phyloP scores from a whole-genome alignment of 2,797 vertebrate species.

The Malurus leucopterus region DNA sequence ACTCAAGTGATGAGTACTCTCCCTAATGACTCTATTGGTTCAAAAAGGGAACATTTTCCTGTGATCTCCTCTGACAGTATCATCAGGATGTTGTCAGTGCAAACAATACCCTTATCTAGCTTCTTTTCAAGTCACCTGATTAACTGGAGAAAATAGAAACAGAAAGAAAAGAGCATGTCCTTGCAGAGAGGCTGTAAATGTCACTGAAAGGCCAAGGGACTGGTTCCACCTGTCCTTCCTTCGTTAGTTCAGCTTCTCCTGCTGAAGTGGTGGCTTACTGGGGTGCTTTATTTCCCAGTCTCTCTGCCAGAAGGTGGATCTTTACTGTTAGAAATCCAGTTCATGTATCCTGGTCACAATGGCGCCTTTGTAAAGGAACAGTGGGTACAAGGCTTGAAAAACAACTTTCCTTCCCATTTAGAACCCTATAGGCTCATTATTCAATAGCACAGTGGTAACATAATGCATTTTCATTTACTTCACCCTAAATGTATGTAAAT shows the following conservation, averaged over 20 bases:
- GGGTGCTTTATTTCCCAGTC: conserved; percentile 27
- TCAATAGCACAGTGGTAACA: conserved; percentile 69
- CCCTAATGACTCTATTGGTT: conserved; percentile 84
- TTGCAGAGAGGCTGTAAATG: conserved; percentile 89
- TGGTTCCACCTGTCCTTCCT: conserved; percentile 64
- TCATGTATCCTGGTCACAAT: conserved; percentile 34
- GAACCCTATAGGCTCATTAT: conserved; percentile 68
- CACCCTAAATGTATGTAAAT: conserved; percentile 77
- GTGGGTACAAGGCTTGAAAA: conserved; percentile 55
- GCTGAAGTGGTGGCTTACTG: conserved; percentile 34
- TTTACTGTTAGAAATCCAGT: conserved; percentile 56
- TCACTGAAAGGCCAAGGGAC: conserved; percentile 84
- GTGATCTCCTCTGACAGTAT: conserved; percentile 77
- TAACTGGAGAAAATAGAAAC: conserved; percentile 88
- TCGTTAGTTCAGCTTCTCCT: conserved; percentile 42
- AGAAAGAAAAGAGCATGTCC: conserved; percentile 87
- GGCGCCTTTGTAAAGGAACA: conserved; percentile 47
- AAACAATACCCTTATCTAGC: conserved; percentile 94
- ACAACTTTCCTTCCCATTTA: conserved; percentile 57
- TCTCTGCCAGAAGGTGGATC: conserved; percentile 45
- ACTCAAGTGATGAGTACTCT: conserved; percentile 86
- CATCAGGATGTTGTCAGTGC: conserved; percentile 89
- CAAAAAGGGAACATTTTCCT: conserved; percentile 80
- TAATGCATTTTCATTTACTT: conserved; percentile 76
- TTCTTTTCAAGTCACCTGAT: conserved; percentile 95